A percentile compares a stretch with the other conserved stretches of the same genome.
phyloP scores from a whole-genome alignment of 2,888 invertebrate genomes.

The Drosophila heteroneura region DNA sequence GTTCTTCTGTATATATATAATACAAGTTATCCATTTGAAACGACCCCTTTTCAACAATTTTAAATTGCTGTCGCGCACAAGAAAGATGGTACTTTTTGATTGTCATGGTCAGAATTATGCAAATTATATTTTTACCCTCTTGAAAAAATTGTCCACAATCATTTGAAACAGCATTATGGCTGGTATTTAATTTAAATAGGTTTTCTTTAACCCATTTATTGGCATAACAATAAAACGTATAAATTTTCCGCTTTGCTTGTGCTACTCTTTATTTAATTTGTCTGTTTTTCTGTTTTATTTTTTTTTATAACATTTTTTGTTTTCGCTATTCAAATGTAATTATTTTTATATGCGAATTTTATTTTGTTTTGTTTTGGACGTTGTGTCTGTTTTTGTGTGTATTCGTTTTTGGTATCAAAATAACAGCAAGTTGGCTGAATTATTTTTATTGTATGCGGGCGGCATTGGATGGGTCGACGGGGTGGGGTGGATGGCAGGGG shows the following conservation, averaged over 20 bases:
- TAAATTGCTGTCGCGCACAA: background rate
- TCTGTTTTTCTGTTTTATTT: constrained; percentile 16
- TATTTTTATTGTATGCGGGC: constrained; percentile 44
- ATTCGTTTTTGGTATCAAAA: constrained; percentile 43
- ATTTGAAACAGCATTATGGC: constrained; percentile 5
- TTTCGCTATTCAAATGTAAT: constrained; percentile 66
- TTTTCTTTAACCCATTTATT: constrained; percentile 57
- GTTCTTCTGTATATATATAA: too few relatives aligned
- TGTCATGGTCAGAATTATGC: constrained; percentile 21
- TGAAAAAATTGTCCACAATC: constrained; percentile 19
- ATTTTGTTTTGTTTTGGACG: constrained; percentile 27
- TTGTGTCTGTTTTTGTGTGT: constrained; percentile 9
- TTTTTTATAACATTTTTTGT: constrained; percentile 25
- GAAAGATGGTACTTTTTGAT: background rate
- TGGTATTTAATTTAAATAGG: constrained; percentile 38
- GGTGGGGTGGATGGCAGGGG: background rate
- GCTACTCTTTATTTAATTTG: constrained; percentile 27
- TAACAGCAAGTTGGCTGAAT: constrained; percentile 42
- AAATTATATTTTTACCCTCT: constrained; percentile 23
- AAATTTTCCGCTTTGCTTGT: constrained; percentile 63
- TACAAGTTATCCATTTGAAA: background rate
- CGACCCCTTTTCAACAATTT: background rate
- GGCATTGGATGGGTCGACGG: background rate
- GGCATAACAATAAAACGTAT: constrained; percentile 60
- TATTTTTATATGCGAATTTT: constrained; percentile 59